A percentile compares a stretch with the other conserved stretches of the same genome.
phyloP scores from a whole-genome alignment of 2,888 invertebrate genomes.

The Bombyx huttoni region DNA sequence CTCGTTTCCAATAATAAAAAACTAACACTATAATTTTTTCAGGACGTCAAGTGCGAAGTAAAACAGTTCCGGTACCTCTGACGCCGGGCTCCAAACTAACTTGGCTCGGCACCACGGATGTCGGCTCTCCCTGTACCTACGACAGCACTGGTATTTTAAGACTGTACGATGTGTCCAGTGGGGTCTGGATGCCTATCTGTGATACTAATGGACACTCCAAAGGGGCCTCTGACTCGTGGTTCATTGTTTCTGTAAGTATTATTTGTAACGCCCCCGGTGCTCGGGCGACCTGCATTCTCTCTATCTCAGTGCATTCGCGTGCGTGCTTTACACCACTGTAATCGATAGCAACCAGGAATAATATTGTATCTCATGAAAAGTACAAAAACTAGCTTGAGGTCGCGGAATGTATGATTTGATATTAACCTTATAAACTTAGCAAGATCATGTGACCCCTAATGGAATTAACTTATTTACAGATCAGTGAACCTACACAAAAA shows the following conservation, averaged over 20 bases:
- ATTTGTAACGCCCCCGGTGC: neutral
- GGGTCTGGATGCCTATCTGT: constrained; percentile 86
- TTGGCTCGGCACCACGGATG: constrained; percentile 88
- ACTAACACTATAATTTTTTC: constrained; percentile 5
- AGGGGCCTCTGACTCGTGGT: constrained; percentile 59
- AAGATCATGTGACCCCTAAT: neutral
- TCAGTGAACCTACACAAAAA: constrained; percentile 83
- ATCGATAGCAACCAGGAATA: too few relatives aligned
- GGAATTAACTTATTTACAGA: constrained; percentile 31
- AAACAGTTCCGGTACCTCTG: constrained; percentile 74
- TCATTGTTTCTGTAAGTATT: constrained; percentile 69
- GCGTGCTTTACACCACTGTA: too few relatives aligned
- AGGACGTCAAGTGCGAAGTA: constrained; percentile 57
- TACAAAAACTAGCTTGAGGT: too few relatives aligned
- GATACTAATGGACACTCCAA: constrained; percentile 77
- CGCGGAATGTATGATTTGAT: too few relatives aligned
- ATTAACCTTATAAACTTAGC: neutral
- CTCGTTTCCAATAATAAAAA: neutral
- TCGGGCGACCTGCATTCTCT: too few relatives aligned
- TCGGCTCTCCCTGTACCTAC: constrained; percentile 82
- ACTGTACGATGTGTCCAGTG: constrained; percentile 77
- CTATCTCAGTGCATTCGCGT: too few relatives aligned
- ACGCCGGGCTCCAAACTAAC: constrained; percentile 76
- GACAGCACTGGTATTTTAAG: constrained; percentile 85
- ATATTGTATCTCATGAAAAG: too few relatives aligned